Base-by-base conservation (phyloP, 1,140 invertebrate genomes). In the Euwallacea similis region DNA sequence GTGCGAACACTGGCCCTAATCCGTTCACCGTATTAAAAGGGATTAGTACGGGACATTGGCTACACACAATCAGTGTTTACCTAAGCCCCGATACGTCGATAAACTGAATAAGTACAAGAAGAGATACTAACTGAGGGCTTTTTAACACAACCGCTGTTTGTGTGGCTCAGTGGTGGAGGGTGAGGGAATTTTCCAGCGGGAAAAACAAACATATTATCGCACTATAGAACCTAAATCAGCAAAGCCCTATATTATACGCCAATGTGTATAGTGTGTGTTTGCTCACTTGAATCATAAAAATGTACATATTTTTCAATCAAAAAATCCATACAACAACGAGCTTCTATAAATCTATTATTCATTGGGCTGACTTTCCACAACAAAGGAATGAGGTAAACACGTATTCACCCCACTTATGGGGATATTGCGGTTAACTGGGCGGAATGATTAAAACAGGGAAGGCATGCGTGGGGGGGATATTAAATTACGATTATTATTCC, bases 41-140 rank as follows among this genome's bases (percentile, higher is more conserved):
- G 74, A 77, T 77, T 77, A 77, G 67, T 65, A 76, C 74, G 73
- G 70, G 66, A 73, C 76, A 74, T 76, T 73, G 73, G 66, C 53
- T 72, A 59, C 73, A 64, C 65, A 77, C 73, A 77, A 77, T 76
- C 65, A 71, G n/a, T 77, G 76, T 77, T 77, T 77, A 77, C 76
- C 76, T 77, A 77, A 77, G 68, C 71, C 74, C 67, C 67, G 75
- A 73, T 75, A 75, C 66, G 66, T 72, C 71, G 71, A 73, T 75
- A 73, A 70, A 73, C 71, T 50, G 74, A 60, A 69, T 69, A 74
- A 72, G 42, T 33, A 33, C 21, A 33, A 33, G 21, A 33, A 33
- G 21, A 33, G 21, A 63, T 67, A 69, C 69, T 64, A 73, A 75
- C 53, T 44, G 21, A 56, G 53, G 69, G 54, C 65, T 71, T 64